A percentile compares a stretch with the other conserved stretches of the same genome.
Conservation (phyloP, 2,888 invertebrate species). For the Chalcosyrphus nemorum region DNA sequence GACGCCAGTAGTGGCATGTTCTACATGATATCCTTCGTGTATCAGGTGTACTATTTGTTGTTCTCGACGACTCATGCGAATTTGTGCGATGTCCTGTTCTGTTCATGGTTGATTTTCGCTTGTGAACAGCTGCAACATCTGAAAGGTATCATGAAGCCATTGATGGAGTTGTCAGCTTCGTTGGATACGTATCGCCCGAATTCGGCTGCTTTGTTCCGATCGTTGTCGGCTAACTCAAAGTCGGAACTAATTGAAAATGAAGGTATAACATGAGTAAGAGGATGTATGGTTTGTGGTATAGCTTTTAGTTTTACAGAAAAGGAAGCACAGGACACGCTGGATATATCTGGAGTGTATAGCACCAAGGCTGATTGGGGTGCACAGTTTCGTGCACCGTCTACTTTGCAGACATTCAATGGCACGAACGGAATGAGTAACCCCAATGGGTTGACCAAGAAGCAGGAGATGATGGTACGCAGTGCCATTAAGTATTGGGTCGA, state of each 20-base stretch:
- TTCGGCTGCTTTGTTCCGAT: slow-evolving; percentile 87
- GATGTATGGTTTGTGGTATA: background rate
- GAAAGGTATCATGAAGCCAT: slow-evolving; percentile 92
- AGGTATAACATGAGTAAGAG: slow-evolving; percentile 75
- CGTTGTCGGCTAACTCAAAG: slow-evolving; percentile 83
- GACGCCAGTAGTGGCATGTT: slow-evolving; percentile 87
- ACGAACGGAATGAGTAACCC: slow-evolving; percentile 84
- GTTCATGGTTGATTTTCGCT: slow-evolving; percentile 92
- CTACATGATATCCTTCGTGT: slow-evolving; percentile 86
- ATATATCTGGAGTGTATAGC: slow-evolving; percentile 89
- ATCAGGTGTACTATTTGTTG: slow-evolving; percentile 88
- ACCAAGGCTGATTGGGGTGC: slow-evolving; percentile 91
- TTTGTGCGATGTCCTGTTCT: slow-evolving; percentile 89
- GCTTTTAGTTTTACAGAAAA: slow-evolving; percentile 77
- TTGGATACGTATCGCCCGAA: slow-evolving; percentile 90
- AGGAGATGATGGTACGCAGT: slow-evolving; percentile 91
- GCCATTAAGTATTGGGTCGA: slow-evolving; percentile 96
- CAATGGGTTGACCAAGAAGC: slow-evolving; percentile 91
- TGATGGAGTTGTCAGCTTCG: slow-evolving; percentile 93
- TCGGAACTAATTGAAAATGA: slow-evolving; percentile 81
- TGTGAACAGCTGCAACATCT: slow-evolving; percentile 93
- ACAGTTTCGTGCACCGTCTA: slow-evolving; percentile 87
- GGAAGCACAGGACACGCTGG: slow-evolving; percentile 84
- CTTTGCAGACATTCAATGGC: slow-evolving; percentile 85
- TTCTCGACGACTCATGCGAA: slow-evolving; percentile 86